Conservation (phyloP, 2,113 vertebrate species). For the Petromus typicus region DNA sequence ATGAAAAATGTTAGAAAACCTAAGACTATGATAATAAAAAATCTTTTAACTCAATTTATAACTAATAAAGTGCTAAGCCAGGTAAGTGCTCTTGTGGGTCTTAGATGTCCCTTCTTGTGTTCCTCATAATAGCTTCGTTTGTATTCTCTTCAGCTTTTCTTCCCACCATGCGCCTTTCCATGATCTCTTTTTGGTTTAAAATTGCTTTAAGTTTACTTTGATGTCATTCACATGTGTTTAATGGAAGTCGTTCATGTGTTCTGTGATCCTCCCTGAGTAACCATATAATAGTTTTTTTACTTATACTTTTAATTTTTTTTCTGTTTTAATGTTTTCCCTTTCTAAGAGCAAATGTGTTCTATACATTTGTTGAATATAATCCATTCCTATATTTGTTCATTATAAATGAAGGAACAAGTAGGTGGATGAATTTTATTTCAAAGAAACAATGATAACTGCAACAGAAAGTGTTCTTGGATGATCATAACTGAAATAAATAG, state of each 20-base stretch:
- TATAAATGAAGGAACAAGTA: not conserved
- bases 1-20: not conserved
- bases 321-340: not conserved
- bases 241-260: fast-evolving
- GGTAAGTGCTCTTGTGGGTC: not conserved
- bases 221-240: not conserved
- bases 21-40: not conserved
- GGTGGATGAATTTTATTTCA: not conserved
- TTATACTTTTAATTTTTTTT: not conserved
- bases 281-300: not conserved
- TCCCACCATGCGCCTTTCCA: no score
- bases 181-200: not conserved
- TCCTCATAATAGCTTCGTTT: not conserved
- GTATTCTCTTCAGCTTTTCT: no score
- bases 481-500: no score
- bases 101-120: not conserved
- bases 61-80: not conserved
- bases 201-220: not conserved
- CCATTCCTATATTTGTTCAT: not conserved
- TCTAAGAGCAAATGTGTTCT: not conserved
- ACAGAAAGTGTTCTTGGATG: not conserved
- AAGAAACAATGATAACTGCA: not conserved
- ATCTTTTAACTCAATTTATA: not conserved
- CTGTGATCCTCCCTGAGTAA: not conserved
- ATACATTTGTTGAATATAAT: not conserved